A percentile compares a stretch with the other conserved stretches of the same genome.
Evolutionary conservation across 1,140 invertebrate genomes (phyloP).

Genomic region (Stenopsyche tienmushanensis): DNA sequence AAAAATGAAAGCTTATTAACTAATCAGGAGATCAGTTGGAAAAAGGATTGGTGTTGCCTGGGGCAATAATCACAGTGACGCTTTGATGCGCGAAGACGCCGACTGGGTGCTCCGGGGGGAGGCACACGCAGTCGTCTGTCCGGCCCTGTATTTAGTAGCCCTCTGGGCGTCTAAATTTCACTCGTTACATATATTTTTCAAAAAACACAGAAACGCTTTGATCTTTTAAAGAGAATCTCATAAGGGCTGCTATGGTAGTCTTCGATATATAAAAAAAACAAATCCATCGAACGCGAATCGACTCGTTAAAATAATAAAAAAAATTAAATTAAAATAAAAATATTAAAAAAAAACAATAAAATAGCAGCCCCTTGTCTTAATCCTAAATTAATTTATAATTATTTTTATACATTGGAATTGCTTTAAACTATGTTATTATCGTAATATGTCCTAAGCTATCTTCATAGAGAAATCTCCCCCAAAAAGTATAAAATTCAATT

Average conservation of each 20-base stretch:
- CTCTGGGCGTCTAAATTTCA: background rate
- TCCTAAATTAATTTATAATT: background rate
- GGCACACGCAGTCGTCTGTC: no score
- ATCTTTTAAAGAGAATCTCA: no score
- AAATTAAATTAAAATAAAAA: background rate
- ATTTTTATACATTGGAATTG: slow-evolving; percentile 14
- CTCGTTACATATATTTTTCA: slow-evolving; percentile 9
- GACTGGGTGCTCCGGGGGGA: no score
- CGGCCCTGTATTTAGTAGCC: background rate
- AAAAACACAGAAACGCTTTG: slow-evolving; percentile 41
- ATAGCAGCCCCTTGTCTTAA: background rate
- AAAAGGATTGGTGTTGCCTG: slow-evolving; percentile 38
- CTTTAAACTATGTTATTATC: slow-evolving; percentile 29
- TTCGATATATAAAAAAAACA: background rate
- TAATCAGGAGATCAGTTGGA: slow-evolving; percentile 41
- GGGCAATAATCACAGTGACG: slow-evolving; percentile 40
- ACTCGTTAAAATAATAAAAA: background rate
- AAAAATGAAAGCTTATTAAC: slow-evolving; percentile 30
- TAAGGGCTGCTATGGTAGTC: no score
- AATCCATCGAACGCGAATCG: background rate
- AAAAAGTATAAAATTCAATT: slow-evolving; percentile 1
- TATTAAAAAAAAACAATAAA: background rate
- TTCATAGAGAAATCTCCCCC: background rate
- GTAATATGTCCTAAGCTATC: slow-evolving; percentile 9
- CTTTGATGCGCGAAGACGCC: slow-evolving; percentile 41